phyloP scores from a whole-genome alignment of 2,888 invertebrate genomes.

The Dasypogon diadema region DNA sequence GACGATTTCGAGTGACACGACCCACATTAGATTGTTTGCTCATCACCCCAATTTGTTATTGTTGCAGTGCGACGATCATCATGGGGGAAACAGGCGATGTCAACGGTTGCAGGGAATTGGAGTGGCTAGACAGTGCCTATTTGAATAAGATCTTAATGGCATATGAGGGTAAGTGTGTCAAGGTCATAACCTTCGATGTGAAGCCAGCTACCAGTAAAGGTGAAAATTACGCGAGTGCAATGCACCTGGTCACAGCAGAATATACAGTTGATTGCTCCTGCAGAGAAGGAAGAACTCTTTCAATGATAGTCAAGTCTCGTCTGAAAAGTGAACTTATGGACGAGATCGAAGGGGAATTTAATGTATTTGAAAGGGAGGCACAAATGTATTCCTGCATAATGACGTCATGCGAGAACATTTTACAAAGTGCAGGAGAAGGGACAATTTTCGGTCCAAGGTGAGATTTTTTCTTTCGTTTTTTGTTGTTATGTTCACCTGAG shows the following conservation, averaged over 20 bases:
- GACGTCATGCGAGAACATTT: slow-evolving; percentile 57
- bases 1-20: not conserved
- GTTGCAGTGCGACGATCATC: not conserved
- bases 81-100: not conserved
- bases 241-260: slow-evolving; percentile 59
- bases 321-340: slow-evolving; percentile 59
- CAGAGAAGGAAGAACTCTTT: slow-evolving; percentile 53
- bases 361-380: slow-evolving; percentile 60
- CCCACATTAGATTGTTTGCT: not conserved
- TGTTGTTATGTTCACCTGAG: not conserved
- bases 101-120: slow-evolving; percentile 43
- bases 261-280: slow-evolving; percentile 48
- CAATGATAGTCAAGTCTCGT: slow-evolving; percentile 61
- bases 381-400: slow-evolving; percentile 60
- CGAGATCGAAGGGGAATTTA: slow-evolving; percentile 60
- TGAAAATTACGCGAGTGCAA: slow-evolving; percentile 62
- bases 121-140: slow-evolving; percentile 59
- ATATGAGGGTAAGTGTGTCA: slow-evolving; percentile 56
- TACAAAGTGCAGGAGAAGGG: slow-evolving; percentile 58
- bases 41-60: not conserved
- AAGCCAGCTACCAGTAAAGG: slow-evolving; percentile 61
- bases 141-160: slow-evolving; percentile 59
- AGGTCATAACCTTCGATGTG: slow-evolving; percentile 57
- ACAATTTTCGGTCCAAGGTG: slow-evolving; percentile 61
- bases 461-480: not conserved